Base-by-base conservation (phyloP, 1,140 invertebrate species). In the Sarcophaga bullata region DNA sequence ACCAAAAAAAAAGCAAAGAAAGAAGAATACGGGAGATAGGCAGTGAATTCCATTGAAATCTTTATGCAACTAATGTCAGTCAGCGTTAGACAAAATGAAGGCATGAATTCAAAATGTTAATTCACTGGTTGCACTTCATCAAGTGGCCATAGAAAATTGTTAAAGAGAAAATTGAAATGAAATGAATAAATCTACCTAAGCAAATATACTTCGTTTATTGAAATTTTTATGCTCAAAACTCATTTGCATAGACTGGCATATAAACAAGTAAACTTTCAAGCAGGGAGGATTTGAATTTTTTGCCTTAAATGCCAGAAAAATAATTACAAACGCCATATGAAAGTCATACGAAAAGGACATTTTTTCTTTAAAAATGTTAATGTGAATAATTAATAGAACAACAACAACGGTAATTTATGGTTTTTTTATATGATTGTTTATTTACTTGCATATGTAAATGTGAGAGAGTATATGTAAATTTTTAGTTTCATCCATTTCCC, bases 331-430 rank as follows among this genome's bases (percentile, higher is more conserved):
- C 50, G 49, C 75, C 25, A 37, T 37, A 37, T 37, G 25, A 37
- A 37, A 37, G 25, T 37, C 25, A 37, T 37, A 68, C n/a, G 17
- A 68, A 68, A 78, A 78, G 48, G 75, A 78, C 48, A 76, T 49
- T 76, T 76, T n/a, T 17, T 72, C 62, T 9, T 25, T 52, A 11
- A 78, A 78, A 17, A 78, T 78, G 75, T 25, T 50, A 73, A 73
- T 62, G 46, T 81, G 81, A 81, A 81, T 81, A 81, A 49, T 75
- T 81, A 83, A 83, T 83, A 49, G n/a, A 25, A 83, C 80, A 75
- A 80, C 78, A 83, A 72, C 80, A 83, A 81, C 68, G 48, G 62
- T 75, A 75, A 83, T 83, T 83, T 83, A 83, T 83, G 80, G 82
- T 62, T 80, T 19, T 47, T 81, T 47, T 81, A 76, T 17, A 75